phyloP scores from a whole-genome alignment of 2,888 invertebrate genomes.

The Acanthosepion esculentum region DNA sequence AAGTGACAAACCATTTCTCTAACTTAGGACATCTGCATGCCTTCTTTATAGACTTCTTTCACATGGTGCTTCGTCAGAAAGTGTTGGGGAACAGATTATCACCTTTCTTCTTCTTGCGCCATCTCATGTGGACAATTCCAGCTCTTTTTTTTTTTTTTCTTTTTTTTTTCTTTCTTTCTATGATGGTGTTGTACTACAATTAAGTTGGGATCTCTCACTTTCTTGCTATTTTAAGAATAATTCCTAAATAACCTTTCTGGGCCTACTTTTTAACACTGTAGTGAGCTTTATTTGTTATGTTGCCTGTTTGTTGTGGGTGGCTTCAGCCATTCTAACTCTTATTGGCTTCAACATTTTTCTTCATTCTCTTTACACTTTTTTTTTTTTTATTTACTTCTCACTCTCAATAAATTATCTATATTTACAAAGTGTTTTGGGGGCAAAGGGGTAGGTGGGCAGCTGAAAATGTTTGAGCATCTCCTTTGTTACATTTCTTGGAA shows the following conservation, averaged over 20 bases:
- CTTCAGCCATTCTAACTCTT: conserved; percentile 46
- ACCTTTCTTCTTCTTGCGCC: background rate
- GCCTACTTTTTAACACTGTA: background rate
- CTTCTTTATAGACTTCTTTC: background rate
- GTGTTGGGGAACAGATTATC: background rate
- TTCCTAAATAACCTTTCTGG: background rate
- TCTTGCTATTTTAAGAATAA: background rate
- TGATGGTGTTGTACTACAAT: background rate
- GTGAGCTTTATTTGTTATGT: conserved; percentile 44
- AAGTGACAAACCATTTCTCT: background rate
- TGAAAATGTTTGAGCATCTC: background rate
- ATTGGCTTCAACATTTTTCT: background rate
- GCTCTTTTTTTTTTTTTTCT: background rate
- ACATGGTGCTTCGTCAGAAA: conserved; percentile 15
- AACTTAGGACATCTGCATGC: background rate
- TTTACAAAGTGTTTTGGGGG: too few relatives aligned
- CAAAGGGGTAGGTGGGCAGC: background rate
- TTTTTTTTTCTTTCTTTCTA: background rate
- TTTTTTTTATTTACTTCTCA: too few relatives aligned
- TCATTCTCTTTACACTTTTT: too few relatives aligned
- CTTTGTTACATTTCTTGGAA: too few relatives aligned
- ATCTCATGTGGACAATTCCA: background rate
- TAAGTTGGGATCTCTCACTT: background rate
- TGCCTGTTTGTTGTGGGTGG: conserved; percentile 48
- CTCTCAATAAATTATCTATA: too few relatives aligned